Evolutionary conservation across 2,113 vertebrate genomes (phyloP).

Genomic region (Phocoena phocoena): DNA sequence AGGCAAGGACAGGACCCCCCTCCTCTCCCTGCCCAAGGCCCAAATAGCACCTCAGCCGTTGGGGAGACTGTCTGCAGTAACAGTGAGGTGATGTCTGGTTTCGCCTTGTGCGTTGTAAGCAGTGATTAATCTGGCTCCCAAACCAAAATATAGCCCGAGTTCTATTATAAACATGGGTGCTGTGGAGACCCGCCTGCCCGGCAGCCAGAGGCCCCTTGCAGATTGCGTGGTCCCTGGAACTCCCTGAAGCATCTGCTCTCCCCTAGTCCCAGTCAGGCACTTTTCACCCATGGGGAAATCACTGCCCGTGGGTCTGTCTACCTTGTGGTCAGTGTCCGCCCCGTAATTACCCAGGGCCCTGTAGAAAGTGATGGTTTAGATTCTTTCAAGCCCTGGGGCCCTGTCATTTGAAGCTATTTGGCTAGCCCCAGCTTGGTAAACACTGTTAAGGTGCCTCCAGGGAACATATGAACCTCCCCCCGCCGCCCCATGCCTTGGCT

Average conservation of each 20-base stretch:
- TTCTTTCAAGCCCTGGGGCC: not conserved
- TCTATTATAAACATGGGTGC: constrained; percentile 76
- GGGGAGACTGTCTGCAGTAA: constrained; percentile 64
- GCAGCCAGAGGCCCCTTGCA: constrained; percentile 21
- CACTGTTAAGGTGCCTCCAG: not conserved
- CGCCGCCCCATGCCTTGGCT: not conserved
- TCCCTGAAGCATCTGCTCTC: not conserved
- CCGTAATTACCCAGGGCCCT: constrained; percentile 39
- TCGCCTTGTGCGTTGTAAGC: constrained; percentile 69
- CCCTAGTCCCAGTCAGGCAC: not conserved
- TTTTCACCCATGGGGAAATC: not conserved
- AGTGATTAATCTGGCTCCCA: constrained; percentile 79
- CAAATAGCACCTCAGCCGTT: constrained; percentile 60
- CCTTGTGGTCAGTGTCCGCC: constrained; percentile 49
- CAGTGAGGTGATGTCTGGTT: constrained; percentile 81
- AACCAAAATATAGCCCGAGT: constrained; percentile 75
- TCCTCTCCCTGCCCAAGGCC: constrained; percentile 4
- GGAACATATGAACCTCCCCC: not conserved
- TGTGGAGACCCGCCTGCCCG: constrained; percentile 48
- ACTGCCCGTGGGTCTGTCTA: not conserved
- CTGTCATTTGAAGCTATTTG: constrained; percentile 73
- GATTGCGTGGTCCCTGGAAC: not conserved
- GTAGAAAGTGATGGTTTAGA: constrained; percentile 50
- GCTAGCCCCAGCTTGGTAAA: constrained; percentile 57
- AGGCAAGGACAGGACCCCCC: constrained; percentile 3